Evolutionary conservation across 2,888 invertebrate genomes (phyloP).

Genomic region (Cerceris rybyensis): DNA sequence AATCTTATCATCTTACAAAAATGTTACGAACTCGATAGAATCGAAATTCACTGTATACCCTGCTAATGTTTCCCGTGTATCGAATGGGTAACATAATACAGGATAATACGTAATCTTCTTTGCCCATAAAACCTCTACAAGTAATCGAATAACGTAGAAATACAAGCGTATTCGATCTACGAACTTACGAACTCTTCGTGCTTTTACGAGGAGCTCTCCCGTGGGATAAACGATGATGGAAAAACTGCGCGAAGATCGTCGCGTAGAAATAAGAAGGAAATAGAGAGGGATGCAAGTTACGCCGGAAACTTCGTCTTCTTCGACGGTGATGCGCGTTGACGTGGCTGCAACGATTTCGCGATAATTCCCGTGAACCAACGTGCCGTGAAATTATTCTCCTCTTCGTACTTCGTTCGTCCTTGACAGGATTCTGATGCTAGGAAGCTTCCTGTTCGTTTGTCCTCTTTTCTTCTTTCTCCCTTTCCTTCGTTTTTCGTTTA

Average conservation of each 20-base stretch:
- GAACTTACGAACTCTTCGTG: no score
- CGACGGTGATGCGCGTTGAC: conserved; percentile 18
- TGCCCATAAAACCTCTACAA: no score
- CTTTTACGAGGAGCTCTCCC: no score
- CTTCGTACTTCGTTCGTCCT: conserved; percentile 9
- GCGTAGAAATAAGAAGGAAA: not conserved
- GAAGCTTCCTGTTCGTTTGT: conserved; percentile 1
- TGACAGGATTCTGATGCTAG: not conserved
- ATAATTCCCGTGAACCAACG: conserved; percentile 34
- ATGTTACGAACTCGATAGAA: not conserved
- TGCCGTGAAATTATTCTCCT: conserved; percentile 48
- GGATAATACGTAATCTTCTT: not conserved
- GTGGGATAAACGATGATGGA: not conserved
- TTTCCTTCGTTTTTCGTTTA: not conserved
- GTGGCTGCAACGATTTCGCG: conserved; percentile 29
- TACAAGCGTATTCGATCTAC: no score
- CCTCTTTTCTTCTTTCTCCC: conserved; percentile 10
- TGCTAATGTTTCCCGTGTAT: not conserved
- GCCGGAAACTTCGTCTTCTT: conserved; percentile 1
- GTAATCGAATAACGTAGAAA: no score
- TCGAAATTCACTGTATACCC: not conserved
- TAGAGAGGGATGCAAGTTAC: not conserved
- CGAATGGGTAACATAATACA: not conserved
- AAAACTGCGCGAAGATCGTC: not conserved
- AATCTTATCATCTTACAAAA: not conserved